Conservation (phyloP, 2,888 invertebrate species). For the Yponomeuta malinellus region DNA sequence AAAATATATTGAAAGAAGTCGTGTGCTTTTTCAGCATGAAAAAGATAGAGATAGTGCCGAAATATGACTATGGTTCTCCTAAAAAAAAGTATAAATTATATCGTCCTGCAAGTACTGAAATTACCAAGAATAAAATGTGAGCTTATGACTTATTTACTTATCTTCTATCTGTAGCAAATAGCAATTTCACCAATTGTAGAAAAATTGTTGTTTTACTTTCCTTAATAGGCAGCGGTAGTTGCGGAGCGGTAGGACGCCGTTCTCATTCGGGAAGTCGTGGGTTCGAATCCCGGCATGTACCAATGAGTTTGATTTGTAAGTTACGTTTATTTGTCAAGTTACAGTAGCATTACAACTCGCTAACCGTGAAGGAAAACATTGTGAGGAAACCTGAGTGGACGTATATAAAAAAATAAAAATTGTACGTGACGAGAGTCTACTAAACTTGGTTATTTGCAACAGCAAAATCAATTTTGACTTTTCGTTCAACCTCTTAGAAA, state of each 20-base stretch:
- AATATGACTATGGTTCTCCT: slow-evolving; percentile 22
- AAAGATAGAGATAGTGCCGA: slow-evolving; percentile 44
- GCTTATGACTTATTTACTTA: not conserved
- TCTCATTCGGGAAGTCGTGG: too few species aligned
- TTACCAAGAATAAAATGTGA: not conserved
- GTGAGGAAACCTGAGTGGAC: too few species aligned
- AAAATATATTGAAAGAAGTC: too few species aligned
- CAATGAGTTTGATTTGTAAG: too few species aligned
- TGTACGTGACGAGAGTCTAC: not conserved
- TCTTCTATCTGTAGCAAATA: not conserved
- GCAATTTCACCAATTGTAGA: not conserved
- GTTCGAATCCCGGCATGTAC: too few species aligned
- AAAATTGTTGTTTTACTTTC: not conserved
- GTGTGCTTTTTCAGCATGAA: slow-evolving; percentile 36
- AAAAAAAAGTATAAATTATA: not conserved
- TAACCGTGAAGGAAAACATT: too few species aligned
- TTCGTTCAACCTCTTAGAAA: not conserved
- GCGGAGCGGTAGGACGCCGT: too few species aligned
- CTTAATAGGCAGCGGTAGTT: not conserved
- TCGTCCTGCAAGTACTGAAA: not conserved
- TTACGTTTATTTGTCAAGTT: too few species aligned
- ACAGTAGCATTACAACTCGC: too few species aligned
- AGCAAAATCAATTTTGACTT: not conserved
- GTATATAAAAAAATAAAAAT: too few species aligned
- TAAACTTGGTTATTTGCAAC: not conserved